These are phyloP conservation scores for Thecocarcelia acutangulata DNA, from an alignment of 2,888 invertebrate species.

Conservation along the genomic window DNA sequence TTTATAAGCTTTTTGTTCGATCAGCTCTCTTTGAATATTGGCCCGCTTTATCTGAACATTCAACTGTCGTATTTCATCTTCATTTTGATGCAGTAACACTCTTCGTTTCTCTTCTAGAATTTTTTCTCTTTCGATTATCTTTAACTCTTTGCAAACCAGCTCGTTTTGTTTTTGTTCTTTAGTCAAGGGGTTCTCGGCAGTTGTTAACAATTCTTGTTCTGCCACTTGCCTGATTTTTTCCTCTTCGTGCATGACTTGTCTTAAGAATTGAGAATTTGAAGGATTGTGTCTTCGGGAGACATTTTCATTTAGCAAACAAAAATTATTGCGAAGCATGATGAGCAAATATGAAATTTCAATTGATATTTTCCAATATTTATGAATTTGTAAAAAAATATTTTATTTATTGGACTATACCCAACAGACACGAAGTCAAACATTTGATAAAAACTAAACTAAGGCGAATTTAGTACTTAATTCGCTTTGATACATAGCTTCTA, in stretches of 20 bases:
- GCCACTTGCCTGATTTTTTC: background rate
- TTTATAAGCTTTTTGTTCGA: conserved; percentile 35
- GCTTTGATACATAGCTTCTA: too few species aligned
- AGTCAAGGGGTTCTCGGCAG: conserved; percentile 35
- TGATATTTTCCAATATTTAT: too few species aligned
- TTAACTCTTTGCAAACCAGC: conserved; percentile 13
- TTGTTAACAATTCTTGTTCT: conserved; percentile 35
- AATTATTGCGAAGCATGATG: conserved; percentile 20
- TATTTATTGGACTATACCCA: too few species aligned
- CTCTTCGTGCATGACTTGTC: conserved; percentile 17
- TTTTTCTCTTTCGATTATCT: conserved; percentile 2
- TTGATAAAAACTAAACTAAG: too few species aligned
- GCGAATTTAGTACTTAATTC: too few species aligned
- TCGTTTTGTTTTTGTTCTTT: conserved; percentile 11
- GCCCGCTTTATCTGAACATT: conserved; percentile 38
- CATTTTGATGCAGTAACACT: conserved; percentile 35
- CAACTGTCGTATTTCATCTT: conserved; percentile 35
- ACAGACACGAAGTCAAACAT: too few species aligned
- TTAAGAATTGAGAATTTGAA: conserved; percentile 34
- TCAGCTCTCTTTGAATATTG: conserved; percentile 26
- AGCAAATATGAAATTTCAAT: background rate
- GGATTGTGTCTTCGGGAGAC: background rate
- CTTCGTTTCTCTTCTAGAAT: conserved; percentile 31
- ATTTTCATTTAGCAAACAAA: conserved; percentile 6
- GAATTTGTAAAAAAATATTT: too few species aligned